These are phyloP conservation scores for Parnassius smintheus DNA, from an alignment of 2,888 invertebrate species.

Conservation along the genomic window DNA sequence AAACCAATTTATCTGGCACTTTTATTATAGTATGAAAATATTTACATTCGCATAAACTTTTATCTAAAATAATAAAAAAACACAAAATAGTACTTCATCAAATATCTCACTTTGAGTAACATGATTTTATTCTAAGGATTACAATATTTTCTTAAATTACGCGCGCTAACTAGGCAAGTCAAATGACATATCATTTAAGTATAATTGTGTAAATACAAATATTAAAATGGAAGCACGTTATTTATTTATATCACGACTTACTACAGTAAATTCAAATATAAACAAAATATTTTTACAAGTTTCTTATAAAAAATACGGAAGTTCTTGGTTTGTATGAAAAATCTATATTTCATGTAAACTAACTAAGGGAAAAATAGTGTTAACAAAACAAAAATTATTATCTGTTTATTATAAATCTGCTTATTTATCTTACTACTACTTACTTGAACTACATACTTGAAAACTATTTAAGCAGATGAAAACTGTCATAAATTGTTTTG, in stretches of 20 bases:
- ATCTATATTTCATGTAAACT: not conserved
- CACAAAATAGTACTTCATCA: slow-evolving; percentile 39
- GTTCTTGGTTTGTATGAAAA: slow-evolving; percentile 13
- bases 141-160: slow-evolving; percentile 17
- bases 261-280: slow-evolving; percentile 7
- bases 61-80: slow-evolving; percentile 42
- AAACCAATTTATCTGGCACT: slow-evolving; percentile 66
- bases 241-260: slow-evolving; percentile 9
- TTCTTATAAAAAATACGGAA: slow-evolving; percentile 12
- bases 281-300: slow-evolving; percentile 10
- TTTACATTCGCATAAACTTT: slow-evolving; percentile 52
- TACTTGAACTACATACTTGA: too few relatives aligned
- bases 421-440: too few relatives aligned
- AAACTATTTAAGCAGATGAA: too few relatives aligned
- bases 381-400: too few relatives aligned
- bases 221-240: slow-evolving; percentile 25
- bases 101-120: slow-evolving; percentile 51
- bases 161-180: slow-evolving; percentile 24
- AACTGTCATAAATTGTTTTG: too few relatives aligned
- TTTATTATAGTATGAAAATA: slow-evolving; percentile 59
- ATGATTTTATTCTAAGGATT: slow-evolving; percentile 27
- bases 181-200: slow-evolving; percentile 14
- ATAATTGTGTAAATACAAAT: slow-evolving; percentile 1
- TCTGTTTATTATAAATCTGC: too few relatives aligned
- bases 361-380: too few relatives aligned